Percentiles rank a stretch among this genome's conserved stretches.
These are phyloP conservation scores for Rhyzopertha dominica DNA, from an alignment of 1,140 invertebrate species.

Conservation along the genomic window DNA sequence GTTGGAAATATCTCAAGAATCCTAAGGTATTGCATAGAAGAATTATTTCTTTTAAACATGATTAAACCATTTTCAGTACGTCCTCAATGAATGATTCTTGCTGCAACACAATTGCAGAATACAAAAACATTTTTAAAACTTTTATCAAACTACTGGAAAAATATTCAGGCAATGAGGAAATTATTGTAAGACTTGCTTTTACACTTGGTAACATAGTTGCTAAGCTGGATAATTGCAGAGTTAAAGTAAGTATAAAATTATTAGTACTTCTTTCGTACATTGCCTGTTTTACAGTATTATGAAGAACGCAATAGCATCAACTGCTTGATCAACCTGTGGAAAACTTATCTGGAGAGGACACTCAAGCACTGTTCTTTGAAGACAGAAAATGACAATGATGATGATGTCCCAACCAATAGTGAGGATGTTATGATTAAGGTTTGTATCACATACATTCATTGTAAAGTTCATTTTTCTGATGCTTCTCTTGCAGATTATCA, in stretches of 20 bases:
- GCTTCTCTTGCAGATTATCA: constrained; percentile 50
- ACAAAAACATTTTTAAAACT: constrained; percentile 49
- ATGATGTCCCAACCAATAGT: constrained; percentile 37
- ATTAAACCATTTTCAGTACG: constrained; percentile 64
- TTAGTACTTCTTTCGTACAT: constrained; percentile 8
- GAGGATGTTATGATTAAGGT: constrained; percentile 65
- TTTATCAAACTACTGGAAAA: constrained; percentile 54
- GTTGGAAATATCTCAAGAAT: constrained; percentile 70
- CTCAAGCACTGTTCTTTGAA: constrained; percentile 40
- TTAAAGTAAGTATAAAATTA: constrained; percentile 31
- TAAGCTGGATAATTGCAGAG: constrained; percentile 44
- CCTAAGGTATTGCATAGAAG: constrained; percentile 59
- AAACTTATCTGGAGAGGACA: constrained; percentile 54
- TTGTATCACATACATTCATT: constrained; percentile 14
- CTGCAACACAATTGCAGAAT: constrained; percentile 59
- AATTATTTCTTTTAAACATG: too few species aligned
- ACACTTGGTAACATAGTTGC: constrained; percentile 63
- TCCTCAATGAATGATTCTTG: constrained; percentile 70
- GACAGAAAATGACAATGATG: constrained; percentile 30
- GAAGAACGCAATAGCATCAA: constrained; percentile 53
- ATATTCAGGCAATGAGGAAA: constrained; percentile 57
- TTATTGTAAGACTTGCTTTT: constrained; percentile 61
- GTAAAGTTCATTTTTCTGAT: too few species aligned
- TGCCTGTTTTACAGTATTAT: constrained; percentile 49
- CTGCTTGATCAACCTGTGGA: constrained; percentile 53